Conservation (phyloP, 2,113 vertebrate genomes). For the Lasiurus cinereus region DNA sequence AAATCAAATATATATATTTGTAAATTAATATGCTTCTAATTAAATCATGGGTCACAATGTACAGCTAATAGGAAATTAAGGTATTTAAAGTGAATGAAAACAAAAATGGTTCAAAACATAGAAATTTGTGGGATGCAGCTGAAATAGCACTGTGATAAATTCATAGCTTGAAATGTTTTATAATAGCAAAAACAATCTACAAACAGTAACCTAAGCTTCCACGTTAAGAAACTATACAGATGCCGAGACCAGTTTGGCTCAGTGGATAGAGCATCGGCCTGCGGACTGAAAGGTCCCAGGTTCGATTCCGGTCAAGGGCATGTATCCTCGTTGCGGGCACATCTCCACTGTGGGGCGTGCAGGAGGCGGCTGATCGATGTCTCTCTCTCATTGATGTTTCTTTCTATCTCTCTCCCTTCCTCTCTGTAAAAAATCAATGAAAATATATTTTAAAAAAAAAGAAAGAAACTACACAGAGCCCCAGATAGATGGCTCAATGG, state of each 20-base stretch:
- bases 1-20: background rate
- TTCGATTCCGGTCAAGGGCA: too few species aligned
- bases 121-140: background rate
- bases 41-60: background rate
- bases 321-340: too few species aligned
- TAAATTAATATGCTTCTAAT: background rate
- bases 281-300: too few species aligned
- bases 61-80: background rate
- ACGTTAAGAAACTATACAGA: background rate
- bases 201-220: background rate
- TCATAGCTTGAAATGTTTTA: background rate
- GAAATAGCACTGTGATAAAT: background rate
- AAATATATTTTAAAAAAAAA: too few species aligned
- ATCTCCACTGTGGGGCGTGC: too few species aligned
- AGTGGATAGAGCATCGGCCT: too few species aligned
- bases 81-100: background rate
- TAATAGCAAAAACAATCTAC: background rate
- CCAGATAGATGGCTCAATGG: too few species aligned
- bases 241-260: too few species aligned
- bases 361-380: too few species aligned
- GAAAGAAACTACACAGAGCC: background rate
- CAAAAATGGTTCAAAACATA: background rate
- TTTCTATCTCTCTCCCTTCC: too few species aligned
- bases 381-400: too few species aligned
- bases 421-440: too few species aligned